phyloP scores from a whole-genome alignment of 2,113 vertebrate species.

The Mystacornis crossleyi region DNA sequence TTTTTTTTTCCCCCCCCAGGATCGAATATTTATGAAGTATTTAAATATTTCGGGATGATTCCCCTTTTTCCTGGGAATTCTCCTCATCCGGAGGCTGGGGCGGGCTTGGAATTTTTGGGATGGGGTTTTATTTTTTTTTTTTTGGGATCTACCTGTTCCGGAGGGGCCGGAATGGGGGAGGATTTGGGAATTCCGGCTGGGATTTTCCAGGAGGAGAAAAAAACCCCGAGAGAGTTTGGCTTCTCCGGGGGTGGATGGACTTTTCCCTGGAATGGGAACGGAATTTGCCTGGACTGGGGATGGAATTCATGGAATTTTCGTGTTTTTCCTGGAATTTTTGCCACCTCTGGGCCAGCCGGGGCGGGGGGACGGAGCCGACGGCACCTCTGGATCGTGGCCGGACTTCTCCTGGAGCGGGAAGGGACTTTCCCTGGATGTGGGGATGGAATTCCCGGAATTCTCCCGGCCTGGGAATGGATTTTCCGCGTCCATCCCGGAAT shows the following conservation, averaged over 20 bases:
- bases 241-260: fast-evolving
- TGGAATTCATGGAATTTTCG: not conserved
- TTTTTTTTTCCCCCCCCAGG: too few species aligned
- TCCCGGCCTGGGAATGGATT: too few species aligned
- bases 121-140: not conserved
- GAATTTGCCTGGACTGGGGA: not conserved
- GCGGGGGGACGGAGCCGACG: not conserved
- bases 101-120: not conserved
- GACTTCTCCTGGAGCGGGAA: not conserved
- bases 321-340: not conserved
- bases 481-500: too few species aligned
- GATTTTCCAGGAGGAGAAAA: not conserved
- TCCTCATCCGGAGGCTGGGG: not conserved
- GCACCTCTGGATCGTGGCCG: not conserved
- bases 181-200: not conserved
- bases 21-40: not conserved
- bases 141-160: not conserved
- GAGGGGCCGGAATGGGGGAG: not conserved
- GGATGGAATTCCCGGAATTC: not conserved
- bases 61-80: not conserved
- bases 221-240: not conserved
- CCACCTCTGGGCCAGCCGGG: too few species aligned
- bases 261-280: not conserved
- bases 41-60: not conserved
- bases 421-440: not conserved